Base-by-base conservation (phyloP, 2,888 invertebrate species). In the Drosophila aldrichi region DNA sequence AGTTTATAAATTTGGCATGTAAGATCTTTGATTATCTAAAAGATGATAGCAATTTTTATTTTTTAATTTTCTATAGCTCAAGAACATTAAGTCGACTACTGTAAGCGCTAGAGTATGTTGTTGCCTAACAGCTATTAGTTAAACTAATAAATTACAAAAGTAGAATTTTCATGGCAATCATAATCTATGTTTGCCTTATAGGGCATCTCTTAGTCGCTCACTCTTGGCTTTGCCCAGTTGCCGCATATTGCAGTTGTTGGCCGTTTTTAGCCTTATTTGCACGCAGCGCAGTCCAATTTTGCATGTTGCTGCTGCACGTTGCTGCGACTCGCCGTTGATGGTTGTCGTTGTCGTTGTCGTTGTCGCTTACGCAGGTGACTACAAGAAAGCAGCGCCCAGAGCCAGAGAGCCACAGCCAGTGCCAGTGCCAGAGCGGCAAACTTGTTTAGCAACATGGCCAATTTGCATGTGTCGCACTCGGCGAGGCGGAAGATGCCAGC, bases 351-450 rank as follows among this genome's bases (percentile, higher is more conserved):
- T 44, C 44, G 80, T 69, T 85, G 82, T 82, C 72, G 84, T 87
- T 88, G 87, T 81, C 86, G 90, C 82, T 82, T 87, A 87, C 86
- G 87, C 87, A 87, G 87, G 89, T 90, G 89, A 90, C 84, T 87
- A 87, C 89, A 90, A 71, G 77, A 76, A 80, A 76, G 77, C 80
- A 80, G 64, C 65, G 69, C 73, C 69, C 54, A 71, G 59, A 74
- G 79, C 63, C 60, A 70, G 51, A 74, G 7, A 29, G 29, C 29
- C 29, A 25, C 5, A 5, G 79, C 60, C 60, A 66, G n/a, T n/a
- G n/a, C n/a, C n/a, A n/a, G 1, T 18, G 41, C 6, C 41, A 66
- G 59, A 43, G 72, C 77, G 59, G 66, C 89, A 85, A 88, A 85
- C 90, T 89, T 88, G 86, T 89, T 88, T 88, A 69, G 88, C 85